Conservation (phyloP, 2,888 invertebrate species). For the Callinectes sapidus region DNA sequence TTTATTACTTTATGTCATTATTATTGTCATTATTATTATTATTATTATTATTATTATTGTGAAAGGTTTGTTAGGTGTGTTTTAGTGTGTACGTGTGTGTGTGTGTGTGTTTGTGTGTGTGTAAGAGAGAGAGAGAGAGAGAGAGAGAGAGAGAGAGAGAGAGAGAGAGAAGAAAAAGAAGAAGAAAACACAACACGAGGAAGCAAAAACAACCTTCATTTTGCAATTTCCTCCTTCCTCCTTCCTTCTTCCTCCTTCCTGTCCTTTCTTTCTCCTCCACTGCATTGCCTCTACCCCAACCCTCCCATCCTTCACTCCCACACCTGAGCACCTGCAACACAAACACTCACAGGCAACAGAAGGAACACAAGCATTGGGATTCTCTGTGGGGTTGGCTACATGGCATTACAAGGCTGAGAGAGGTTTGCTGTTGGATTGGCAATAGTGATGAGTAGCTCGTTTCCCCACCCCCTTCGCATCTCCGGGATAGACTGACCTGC, state of each 20-base stretch:
- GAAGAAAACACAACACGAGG: neutral
- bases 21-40: neutral
- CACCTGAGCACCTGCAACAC: neutral
- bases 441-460: neutral
- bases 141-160: conserved; percentile 39
- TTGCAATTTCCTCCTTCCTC: neutral
- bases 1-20: neutral
- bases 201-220: neutral
- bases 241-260: neutral
- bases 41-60: neutral
- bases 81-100: neutral
- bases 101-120: neutral
- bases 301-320: neutral
- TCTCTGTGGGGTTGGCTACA: neutral
- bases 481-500: conserved; percentile 12
- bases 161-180: conserved; percentile 33
- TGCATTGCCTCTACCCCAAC: neutral
- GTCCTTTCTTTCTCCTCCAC: neutral
- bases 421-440: neutral
- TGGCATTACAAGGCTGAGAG: neutral
- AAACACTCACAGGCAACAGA: neutral
- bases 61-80: neutral
- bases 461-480: neutral
- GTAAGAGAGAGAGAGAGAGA: conserved; percentile 25
- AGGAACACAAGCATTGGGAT: neutral